Percentiles rank a stretch among this genome's conserved stretches.
These are phyloP conservation scores for Phrynocephalus vlangalii DNA, from an alignment of 2,797 vertebrate species.

Conservation along the genomic window DNA sequence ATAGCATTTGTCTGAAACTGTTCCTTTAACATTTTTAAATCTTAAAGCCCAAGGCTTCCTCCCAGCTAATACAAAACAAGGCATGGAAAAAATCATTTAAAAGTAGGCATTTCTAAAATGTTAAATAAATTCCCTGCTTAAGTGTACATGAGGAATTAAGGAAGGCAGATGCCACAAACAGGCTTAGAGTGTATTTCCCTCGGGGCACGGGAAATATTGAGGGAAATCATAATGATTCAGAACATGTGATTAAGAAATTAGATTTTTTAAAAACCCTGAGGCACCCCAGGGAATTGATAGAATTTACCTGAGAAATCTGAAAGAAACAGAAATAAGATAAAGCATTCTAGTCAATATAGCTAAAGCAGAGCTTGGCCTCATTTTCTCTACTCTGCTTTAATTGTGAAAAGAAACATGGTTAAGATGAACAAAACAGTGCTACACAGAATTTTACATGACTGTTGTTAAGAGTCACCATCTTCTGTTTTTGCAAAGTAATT, in stretches of 20 bases:
- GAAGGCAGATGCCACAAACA: constrained; percentile 62
- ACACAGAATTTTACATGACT: not conserved
- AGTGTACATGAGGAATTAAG: constrained; percentile 57
- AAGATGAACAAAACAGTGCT: not conserved
- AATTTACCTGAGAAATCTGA: constrained; percentile 53
- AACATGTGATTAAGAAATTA: constrained; percentile 65
- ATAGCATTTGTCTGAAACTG: not conserved
- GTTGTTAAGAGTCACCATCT: not conserved
- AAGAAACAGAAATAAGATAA: constrained; percentile 37
- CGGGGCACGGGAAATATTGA: constrained; percentile 55
- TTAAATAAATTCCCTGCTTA: constrained; percentile 52
- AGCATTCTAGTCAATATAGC: constrained; percentile 45
- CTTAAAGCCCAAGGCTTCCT: constrained; percentile 1
- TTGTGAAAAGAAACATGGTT: not conserved
- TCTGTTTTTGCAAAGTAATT: not conserved
- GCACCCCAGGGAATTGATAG: constrained; percentile 11
- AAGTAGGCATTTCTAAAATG: constrained; percentile 49
- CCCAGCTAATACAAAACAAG: constrained; percentile 46
- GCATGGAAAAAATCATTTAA: constrained; percentile 41
- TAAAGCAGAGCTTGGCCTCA: not conserved
- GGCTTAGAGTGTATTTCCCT: constrained; percentile 69
- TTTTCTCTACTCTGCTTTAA: constrained; percentile 38
- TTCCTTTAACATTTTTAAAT: not conserved
- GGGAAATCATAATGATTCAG: constrained; percentile 60
- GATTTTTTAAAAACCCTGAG: constrained; percentile 24